These are phyloP conservation scores for Odontothrips loti DNA, from an alignment of 2,888 invertebrate genomes.

Conservation along the genomic window DNA sequence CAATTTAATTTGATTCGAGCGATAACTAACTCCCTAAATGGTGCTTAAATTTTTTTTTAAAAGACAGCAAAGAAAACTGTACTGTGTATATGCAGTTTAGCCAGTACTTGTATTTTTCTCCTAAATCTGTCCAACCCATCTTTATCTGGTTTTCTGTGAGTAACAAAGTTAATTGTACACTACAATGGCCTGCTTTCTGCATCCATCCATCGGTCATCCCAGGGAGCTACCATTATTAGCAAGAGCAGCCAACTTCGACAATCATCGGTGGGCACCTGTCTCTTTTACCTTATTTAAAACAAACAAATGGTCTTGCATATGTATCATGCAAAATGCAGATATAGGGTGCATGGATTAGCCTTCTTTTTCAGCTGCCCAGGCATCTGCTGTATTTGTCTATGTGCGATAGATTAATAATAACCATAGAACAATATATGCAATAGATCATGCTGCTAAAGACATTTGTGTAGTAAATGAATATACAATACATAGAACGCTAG, in stretches of 20 bases:
- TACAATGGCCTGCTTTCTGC: constrained; percentile 9
- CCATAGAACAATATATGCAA: background rate
- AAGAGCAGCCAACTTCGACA: constrained; percentile 18
- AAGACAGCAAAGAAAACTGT: background rate
- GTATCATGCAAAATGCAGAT: background rate
- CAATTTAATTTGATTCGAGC: background rate
- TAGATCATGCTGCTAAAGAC: background rate
- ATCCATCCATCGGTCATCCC: constrained; percentile 6
- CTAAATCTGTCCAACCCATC: background rate
- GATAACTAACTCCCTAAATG: background rate
- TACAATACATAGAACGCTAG: constrained; percentile 33
- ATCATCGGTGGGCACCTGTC: constrained; percentile 9
- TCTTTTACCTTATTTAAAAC: background rate
- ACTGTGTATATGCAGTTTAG: no score
- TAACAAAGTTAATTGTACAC: background rate
- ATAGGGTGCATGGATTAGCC: constrained; percentile 11
- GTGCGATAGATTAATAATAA: no score
- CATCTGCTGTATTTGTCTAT: no score
- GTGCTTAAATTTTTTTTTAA: background rate
- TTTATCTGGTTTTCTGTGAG: background rate
- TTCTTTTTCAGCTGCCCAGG: no score
- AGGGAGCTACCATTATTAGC: constrained; percentile 23
- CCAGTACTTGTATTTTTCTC: background rate
- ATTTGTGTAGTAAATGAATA: background rate
- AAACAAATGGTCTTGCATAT: background rate